Conservation (phyloP, 2,888 invertebrate genomes). For the Drosophila bunnanda region DNA sequence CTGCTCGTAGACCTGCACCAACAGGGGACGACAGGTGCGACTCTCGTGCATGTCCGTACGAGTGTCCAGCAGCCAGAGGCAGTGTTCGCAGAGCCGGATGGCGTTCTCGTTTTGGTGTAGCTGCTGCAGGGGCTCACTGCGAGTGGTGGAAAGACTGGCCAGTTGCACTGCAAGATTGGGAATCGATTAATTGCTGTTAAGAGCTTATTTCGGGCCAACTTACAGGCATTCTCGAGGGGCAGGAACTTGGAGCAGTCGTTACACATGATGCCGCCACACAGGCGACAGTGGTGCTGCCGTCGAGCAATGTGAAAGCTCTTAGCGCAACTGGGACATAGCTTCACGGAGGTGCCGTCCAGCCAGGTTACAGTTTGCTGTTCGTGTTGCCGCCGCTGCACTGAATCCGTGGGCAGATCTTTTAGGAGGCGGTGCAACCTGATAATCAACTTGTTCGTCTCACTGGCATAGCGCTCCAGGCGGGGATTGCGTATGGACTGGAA, state of each 20-base stretch:
- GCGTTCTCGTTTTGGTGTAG: conserved; percentile 85
- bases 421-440: conserved; percentile 96
- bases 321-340: conserved; percentile 96
- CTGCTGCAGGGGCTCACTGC: conserved; percentile 74
- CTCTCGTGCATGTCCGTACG: conserved; percentile 92
- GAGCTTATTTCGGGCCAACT: conserved; percentile 76
- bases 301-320: conserved; percentile 93
- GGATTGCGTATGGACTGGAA: conserved; percentile 90
- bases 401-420: conserved; percentile 90
- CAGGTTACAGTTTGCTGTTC: conserved; percentile 93
- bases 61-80: conserved; percentile 91
- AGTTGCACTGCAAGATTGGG: conserved; percentile 69
- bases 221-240: conserved; percentile 91
- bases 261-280: conserved; percentile 97
- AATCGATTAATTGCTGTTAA: not conserved
- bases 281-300: conserved; percentile 97
- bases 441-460: conserved; percentile 97
- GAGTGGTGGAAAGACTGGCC: conserved; percentile 78
- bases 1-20: conserved; percentile 93
- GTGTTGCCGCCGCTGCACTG: conserved; percentile 90
- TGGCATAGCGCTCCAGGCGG: conserved; percentile 93
- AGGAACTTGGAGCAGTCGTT: conserved; percentile 95
- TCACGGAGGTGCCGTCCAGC: conserved; percentile 96
- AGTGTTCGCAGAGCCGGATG: conserved; percentile 90
- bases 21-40: conserved; percentile 91